Evolutionary conservation across 35 echinoderm and acorn worm genomes (phyloP).

Genomic region (Eucidaris tribuloides): DNA sequence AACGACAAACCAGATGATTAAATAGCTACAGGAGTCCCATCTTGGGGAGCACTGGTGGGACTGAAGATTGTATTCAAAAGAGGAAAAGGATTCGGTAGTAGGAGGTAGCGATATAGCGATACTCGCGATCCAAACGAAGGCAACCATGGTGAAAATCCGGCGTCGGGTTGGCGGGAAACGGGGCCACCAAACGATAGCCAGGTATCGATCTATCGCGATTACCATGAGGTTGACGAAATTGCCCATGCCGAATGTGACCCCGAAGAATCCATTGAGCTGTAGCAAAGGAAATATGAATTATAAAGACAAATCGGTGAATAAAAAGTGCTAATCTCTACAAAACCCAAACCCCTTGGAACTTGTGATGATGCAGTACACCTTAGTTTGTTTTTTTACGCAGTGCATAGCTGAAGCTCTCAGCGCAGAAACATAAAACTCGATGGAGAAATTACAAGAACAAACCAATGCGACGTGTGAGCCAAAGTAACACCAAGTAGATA

Average conservation of each 20-base stretch:
- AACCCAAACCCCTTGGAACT: no score
- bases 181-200: neutral
- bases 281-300: no score
- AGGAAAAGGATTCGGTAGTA: neutral
- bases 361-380: no score
- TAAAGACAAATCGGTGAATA: no score
- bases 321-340: no score
- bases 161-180: conserved; percentile 10
- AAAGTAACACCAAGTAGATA: no score
- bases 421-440: no score
- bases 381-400: no score
- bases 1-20: neutral
- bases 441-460: no score
- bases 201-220: conserved; percentile 6
- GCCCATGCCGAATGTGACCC: neutral
- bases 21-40: neutral
- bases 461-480: no score
- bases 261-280: conserved; percentile 11
- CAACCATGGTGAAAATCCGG: neutral
- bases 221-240: neutral
- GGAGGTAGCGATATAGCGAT: neutral
- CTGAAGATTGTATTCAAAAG: neutral
- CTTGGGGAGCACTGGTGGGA: conserved; percentile 6
- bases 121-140: neutral
- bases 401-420: no score